Evolutionary conservation across 2,888 invertebrate species (phyloP).

Genomic region (Drosophila testacea): DNA sequence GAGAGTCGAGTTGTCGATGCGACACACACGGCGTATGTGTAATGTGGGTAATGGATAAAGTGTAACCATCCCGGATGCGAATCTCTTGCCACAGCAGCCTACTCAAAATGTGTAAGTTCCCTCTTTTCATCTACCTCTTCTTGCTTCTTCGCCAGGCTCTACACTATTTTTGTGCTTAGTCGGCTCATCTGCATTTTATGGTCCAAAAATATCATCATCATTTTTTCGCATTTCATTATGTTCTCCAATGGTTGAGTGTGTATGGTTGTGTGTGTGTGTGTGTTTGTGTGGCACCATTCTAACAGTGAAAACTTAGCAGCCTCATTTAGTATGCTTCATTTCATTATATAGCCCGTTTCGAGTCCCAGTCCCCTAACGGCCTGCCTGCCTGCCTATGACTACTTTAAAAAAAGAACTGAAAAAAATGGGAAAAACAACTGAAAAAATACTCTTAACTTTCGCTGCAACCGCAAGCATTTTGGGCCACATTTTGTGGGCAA

Average conservation of each 20-base stretch:
- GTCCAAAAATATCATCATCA: slow-evolving; percentile 80
- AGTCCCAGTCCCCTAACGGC: slow-evolving; percentile 23
- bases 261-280: slow-evolving; percentile 23
- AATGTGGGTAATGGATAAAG: slow-evolving; percentile 26
- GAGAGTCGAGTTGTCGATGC: slow-evolving; percentile 52
- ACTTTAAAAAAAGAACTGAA: slow-evolving; percentile 46
- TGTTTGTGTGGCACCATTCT: slow-evolving; percentile 26
- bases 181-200: slow-evolving; percentile 83
- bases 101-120: slow-evolving; percentile 47
- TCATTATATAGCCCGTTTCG: slow-evolving; percentile 65
- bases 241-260: slow-evolving; percentile 41
- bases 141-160: slow-evolving; percentile 21
- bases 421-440: slow-evolving; percentile 1
- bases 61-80: slow-evolving; percentile 36
- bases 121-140: not conserved
- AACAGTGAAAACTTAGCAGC: slow-evolving; percentile 74
- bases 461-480: slow-evolving; percentile 78
- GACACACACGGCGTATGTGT: slow-evolving; percentile 60
- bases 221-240: slow-evolving; percentile 81
- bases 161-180: slow-evolving; percentile 81
- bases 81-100: slow-evolving; percentile 40
- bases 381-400: slow-evolving; percentile 51
- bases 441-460: slow-evolving; percentile 70
- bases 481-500: slow-evolving; percentile 79
- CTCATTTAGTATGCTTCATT: slow-evolving; percentile 80